Evolutionary conservation across 1,140 invertebrate genomes (phyloP), one percentile per base, ranked within the genome.

Genomic region (Probaryconus sp.): DNA sequence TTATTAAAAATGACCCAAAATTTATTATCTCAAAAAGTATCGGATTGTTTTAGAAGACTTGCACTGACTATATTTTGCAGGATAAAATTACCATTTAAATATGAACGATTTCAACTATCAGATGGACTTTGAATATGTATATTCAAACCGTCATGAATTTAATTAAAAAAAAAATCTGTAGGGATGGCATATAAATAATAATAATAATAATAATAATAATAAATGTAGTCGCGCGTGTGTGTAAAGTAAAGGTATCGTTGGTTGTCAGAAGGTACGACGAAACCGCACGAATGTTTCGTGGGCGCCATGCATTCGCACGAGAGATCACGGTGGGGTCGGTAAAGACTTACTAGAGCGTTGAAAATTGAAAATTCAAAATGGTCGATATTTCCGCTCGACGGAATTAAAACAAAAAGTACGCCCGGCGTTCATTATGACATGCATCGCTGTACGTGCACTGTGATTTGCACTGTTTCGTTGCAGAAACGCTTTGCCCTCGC

Each of bases 341-440:
- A 55, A 80, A 72, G 81, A 82, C 82, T 87, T 88, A 87, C 85
- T 88, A 87, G 85, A 88, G 85, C 86, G 86, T 88, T 87, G 85
- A 88, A 87, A 87, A 87, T 88, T 88, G 86, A 88, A 88, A 88
- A 88, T 88, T 87, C 86, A 88, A 88, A 88, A 88, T 88, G 86
- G 85, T 85, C 80, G 85, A 87, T 87, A 88, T 88, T 88, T 88
- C 86, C 86, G 86, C 83, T 86, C 84, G 83, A 87, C 80, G 85
- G 85, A 85, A 86, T 85, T 83, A 83, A 87, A 87, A 88, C 84
- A 87, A 87, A 88, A 87, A 88, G 83, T 86, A 77, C 79, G 82
- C 82, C 82, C 76, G 81, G 79, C 84, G 82, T 87, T 85, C 84
- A 85, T 87, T 87, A 87, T 86, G 84, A 87, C 85, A 88, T 86